Percentiles rank a stretch among this genome's conserved stretches.
These are phyloP conservation scores for Abscondita cerata DNA, from an alignment of 2,888 invertebrate species.

Conservation along the genomic window DNA sequence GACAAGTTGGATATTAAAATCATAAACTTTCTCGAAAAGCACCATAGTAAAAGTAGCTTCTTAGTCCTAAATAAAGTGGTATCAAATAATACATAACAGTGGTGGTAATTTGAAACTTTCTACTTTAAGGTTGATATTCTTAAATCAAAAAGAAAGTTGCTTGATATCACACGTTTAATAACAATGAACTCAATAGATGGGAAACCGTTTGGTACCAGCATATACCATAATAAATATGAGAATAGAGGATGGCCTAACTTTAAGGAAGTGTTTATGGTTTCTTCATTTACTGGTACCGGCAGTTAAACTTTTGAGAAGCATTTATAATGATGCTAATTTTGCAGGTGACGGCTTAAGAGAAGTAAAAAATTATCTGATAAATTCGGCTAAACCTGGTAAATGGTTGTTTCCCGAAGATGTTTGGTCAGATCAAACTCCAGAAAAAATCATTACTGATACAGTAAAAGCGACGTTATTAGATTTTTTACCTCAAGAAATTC, in stretches of 20 bases:
- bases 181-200: conserved; percentile 63
- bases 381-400: conserved; percentile 68
- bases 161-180: conserved; percentile 73
- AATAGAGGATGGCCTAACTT: conserved; percentile 76
- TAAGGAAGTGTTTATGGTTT: conserved; percentile 89
- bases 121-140: conserved; percentile 76
- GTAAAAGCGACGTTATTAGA: conserved; percentile 87
- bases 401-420: conserved; percentile 73
- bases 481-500: conserved; percentile 83
- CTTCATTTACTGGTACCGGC: conserved; percentile 73
- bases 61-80: conserved; percentile 92
- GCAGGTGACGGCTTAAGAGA: conserved; percentile 54
- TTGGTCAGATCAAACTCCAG: conserved; percentile 78
- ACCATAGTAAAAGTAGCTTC: conserved; percentile 69
- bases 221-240: conserved; percentile 37
- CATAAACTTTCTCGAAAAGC: conserved; percentile 69
- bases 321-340: background rate
- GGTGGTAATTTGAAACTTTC: no score
- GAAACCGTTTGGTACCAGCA: conserved; percentile 46
- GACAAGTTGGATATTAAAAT: conserved; percentile 74
- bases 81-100: no score
- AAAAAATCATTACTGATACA: conserved; percentile 73
- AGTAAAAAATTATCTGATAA: conserved; percentile 67
- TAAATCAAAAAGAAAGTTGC: conserved; percentile 75
- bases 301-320: no score